phyloP scores from a whole-genome alignment of 2,113 vertebrate genomes.

The Tragelaphus strepsiceros region DNA sequence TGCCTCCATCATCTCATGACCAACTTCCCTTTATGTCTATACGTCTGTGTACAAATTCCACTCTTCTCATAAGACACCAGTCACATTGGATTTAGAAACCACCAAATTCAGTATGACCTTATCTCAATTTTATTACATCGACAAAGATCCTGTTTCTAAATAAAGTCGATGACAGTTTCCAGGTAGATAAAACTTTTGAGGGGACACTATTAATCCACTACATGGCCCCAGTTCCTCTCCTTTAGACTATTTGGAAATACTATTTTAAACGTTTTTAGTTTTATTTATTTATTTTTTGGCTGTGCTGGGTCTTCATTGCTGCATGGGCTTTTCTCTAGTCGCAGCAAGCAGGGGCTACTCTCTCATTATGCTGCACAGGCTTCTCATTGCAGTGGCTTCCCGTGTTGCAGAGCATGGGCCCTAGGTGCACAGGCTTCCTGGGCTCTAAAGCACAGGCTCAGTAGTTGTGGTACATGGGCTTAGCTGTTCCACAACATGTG shows the following conservation, averaged over 20 bases:
- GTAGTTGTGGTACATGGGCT: background rate
- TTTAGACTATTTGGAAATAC: background rate
- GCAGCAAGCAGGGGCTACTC: background rate
- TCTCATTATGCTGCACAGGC: rapidly evolving
- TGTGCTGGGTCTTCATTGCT: background rate
- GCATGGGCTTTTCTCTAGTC: background rate
- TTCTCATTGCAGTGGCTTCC: too few species aligned
- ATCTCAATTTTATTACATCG: background rate
- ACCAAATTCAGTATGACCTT: background rate
- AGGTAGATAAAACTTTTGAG: background rate
- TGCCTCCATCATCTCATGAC: background rate
- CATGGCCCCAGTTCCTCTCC: background rate
- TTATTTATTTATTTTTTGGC: background rate
- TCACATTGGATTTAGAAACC: background rate
- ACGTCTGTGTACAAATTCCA: background rate
- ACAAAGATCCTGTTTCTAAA: background rate
- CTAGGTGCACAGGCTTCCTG: background rate
- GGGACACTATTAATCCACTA: background rate
- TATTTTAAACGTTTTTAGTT: background rate
- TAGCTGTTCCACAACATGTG: background rate
- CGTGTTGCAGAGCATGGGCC: background rate
- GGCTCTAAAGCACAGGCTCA: background rate
- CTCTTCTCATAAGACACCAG: background rate
- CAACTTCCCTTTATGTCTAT: background rate
- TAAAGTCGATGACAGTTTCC: background rate